These are phyloP conservation scores for Agelastica alni DNA, from an alignment of 2,888 invertebrate genomes.

Conservation along the genomic window DNA sequence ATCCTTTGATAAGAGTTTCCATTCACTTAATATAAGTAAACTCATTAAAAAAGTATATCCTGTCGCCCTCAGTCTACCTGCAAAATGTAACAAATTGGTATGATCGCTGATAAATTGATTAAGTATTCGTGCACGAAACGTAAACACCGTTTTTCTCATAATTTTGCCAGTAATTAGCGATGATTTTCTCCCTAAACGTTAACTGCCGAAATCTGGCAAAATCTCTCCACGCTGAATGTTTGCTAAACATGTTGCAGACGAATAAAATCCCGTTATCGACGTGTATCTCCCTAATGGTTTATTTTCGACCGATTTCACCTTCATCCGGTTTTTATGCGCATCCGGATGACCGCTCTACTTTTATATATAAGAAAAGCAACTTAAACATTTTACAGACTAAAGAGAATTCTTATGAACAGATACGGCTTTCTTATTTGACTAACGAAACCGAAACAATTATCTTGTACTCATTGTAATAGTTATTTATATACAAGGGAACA, in stretches of 20 bases:
- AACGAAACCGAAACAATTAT: too few species aligned
- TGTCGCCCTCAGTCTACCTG: too few species aligned
- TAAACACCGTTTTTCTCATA: conserved; percentile 3
- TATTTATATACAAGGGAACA: too few species aligned
- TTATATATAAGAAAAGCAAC: conserved; percentile 24
- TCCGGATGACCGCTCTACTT: conserved; percentile 23
- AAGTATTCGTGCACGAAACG: not conserved
- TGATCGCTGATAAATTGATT: not conserved
- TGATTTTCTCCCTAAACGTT: conserved; percentile 13
- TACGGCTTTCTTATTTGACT: too few species aligned
- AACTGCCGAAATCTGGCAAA: conserved; percentile 16
- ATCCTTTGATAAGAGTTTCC: too few species aligned
- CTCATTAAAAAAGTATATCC: too few species aligned
- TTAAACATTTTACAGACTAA: conserved; percentile 16
- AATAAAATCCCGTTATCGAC: conserved; percentile 23
- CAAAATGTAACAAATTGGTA: not conserved
- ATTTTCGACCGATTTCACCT: conserved; percentile 28
- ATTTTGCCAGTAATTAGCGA: conserved; percentile 16
- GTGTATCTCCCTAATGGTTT: conserved; percentile 27
- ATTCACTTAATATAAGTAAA: too few species aligned
- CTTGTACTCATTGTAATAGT: too few species aligned
- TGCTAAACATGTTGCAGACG: conserved; percentile 23
- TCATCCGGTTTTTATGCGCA: conserved; percentile 25
- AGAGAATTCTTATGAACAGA: not conserved
- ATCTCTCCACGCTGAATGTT: conserved; percentile 14